Evolutionary conservation across 2,888 invertebrate species (phyloP).

Genomic region (Anoncus sp.): DNA sequence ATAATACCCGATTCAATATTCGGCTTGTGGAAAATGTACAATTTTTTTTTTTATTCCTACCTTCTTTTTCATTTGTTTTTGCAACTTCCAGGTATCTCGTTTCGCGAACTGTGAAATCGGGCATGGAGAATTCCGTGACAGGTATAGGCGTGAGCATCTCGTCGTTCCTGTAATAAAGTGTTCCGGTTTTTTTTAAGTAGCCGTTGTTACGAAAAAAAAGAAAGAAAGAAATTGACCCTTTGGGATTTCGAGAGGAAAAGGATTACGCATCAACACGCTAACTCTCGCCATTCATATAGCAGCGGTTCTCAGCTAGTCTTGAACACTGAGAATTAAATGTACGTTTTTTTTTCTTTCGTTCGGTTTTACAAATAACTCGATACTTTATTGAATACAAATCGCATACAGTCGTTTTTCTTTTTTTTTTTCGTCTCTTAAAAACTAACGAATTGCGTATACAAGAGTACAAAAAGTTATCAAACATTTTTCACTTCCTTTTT

Average conservation of each 20-base stretch:
- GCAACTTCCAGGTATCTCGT: slow-evolving; percentile 39
- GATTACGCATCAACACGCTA: slow-evolving; percentile 1
- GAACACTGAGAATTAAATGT: background rate
- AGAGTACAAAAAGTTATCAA: slow-evolving; percentile 61
- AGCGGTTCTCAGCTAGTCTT: slow-evolving; percentile 30
- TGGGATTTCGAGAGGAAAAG: background rate
- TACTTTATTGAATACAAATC: slow-evolving; percentile 60
- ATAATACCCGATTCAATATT: slow-evolving; percentile 21
- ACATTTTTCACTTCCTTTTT: slow-evolving; percentile 35
- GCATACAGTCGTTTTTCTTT: background rate
- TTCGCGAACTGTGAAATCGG: slow-evolving; percentile 42
- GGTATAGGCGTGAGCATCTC: slow-evolving; percentile 44
- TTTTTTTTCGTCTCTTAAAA: slow-evolving; percentile 48
- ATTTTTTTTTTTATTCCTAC: slow-evolving; percentile 10
- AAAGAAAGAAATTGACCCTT: slow-evolving; percentile 17
- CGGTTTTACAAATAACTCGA: slow-evolving; percentile 56
- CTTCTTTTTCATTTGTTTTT: slow-evolving; percentile 11
- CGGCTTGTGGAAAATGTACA: slow-evolving; percentile 3
- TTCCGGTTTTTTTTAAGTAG: slow-evolving; percentile 27
- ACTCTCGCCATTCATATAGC: background rate
- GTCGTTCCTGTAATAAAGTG: slow-evolving; percentile 57
- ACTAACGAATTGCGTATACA: slow-evolving; percentile 54
- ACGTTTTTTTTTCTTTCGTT: slow-evolving; percentile 12
- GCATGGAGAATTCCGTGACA: slow-evolving; percentile 49
- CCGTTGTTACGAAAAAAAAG: slow-evolving; percentile 20